A percentile compares a stretch with the other conserved stretches of the same genome.
Evolutionary conservation across 1,140 invertebrate genomes (phyloP).

Genomic region (Drosophila guanche): DNA sequence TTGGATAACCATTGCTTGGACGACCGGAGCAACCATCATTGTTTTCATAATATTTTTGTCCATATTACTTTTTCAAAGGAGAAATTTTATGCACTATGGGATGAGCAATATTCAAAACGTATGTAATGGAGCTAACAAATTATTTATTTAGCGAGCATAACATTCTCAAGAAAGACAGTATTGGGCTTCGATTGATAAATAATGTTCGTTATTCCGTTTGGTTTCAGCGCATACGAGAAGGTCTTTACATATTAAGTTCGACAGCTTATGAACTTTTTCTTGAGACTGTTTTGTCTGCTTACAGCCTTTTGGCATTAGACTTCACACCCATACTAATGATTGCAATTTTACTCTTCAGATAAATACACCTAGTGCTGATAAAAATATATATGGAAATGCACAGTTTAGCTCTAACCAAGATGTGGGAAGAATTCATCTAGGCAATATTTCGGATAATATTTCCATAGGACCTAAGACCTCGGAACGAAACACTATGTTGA

Average conservation of each 20-base stretch:
- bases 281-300: background rate
- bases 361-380: conserved; percentile 88
- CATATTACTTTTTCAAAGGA: conserved; percentile 85
- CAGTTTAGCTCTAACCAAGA: conserved; percentile 89
- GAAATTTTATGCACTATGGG: conserved; percentile 83
- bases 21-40: conserved; percentile 75
- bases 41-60: conserved; percentile 82
- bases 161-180: too few relatives aligned
- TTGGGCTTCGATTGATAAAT: too few relatives aligned
- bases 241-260: too few relatives aligned
- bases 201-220: too few relatives aligned
- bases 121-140: conserved; percentile 13
- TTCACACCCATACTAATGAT: too few relatives aligned
- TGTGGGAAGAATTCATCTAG: conserved; percentile 85
- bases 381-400: conserved; percentile 90
- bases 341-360: conserved; percentile 79
- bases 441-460: conserved; percentile 43
- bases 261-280: conserved; percentile 14
- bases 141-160: too few relatives aligned
- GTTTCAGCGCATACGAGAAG: too few relatives aligned
- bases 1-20: conserved; percentile 86
- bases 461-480: conserved; percentile 81
- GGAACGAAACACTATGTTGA: conserved; percentile 84
- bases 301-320: too few relatives aligned
- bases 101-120: conserved; percentile 87